Evolutionary conservation across 2,888 invertebrate genomes (phyloP), one percentile per base, ranked within the genome.

Genomic region (Catonia carolina): DNA sequence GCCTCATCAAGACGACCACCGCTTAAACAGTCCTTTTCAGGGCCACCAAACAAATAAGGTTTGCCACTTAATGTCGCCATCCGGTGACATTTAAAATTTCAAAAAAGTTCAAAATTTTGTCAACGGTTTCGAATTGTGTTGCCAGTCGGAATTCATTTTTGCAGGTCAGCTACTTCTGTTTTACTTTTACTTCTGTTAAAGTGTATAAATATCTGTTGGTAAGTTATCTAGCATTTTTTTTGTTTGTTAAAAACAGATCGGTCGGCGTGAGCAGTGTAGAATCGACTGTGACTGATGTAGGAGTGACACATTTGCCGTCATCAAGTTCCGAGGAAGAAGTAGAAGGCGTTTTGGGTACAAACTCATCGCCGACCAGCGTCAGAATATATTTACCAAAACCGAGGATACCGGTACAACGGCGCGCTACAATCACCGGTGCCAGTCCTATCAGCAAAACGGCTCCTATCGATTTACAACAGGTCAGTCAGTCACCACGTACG

Each of bases 361-460:
- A 23, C 7, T 60, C 64, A 1, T 65, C 65, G 2, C 69, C 69
- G 6, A 68, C 68, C 20, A 68, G 68, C 56, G 75, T 75, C 41
- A 72, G 89, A 35, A 73, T 89, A 68, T 87, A 86, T 70, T 82
- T 85, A 50, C 81, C 85, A 2, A 87, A 86, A 71, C 89, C 90
- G 7, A 78, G 86, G 57, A 79, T 84, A 17, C 78, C 85, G 62
- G 77, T 87, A 35, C 88, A 89, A 70, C 79, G 94, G 10, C 78
- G 95, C 15, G 91, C 94, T 65, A 90, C 93, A 1, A 89, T 95
- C 63, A 86, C 92, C 65, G 92, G 95, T 14, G 86, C 83, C 56
- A 83, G 82, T 63, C 84, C 86, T n/a, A 78, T 78, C 12, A 76
- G 78, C 62, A 78, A 78, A 66, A 73, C 81, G 27, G 80, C 84